These are phyloP conservation scores for Neodontobutis hainanensis DNA, from an alignment of 2,113 vertebrate genomes.

Conservation along the genomic window DNA sequence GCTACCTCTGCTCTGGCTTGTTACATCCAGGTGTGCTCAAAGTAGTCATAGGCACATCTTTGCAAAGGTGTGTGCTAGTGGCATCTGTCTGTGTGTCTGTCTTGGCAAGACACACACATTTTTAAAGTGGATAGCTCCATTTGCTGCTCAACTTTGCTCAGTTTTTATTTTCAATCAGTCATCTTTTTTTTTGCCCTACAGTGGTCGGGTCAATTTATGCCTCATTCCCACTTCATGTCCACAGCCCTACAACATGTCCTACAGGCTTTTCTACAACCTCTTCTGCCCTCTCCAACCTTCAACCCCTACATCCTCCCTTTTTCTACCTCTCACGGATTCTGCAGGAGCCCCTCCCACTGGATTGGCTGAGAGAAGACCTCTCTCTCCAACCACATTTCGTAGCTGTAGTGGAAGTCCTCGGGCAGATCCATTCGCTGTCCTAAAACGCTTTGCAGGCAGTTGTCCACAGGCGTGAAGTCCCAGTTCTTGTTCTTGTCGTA, in stretches of 20 bases:
- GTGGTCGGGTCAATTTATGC: not conserved
- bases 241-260: not conserved
- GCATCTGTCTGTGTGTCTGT: conserved; percentile 22
- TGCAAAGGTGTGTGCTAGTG: conserved; percentile 24
- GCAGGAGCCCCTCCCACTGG: conserved; percentile 94
- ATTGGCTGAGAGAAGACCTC: conserved; percentile 98
- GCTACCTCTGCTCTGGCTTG: conserved; percentile 44
- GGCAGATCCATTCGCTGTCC: conserved; percentile 91
- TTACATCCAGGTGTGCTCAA: conserved; percentile 38
- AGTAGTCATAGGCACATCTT: conserved; percentile 61
- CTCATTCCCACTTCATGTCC: not conserved
- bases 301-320: not conserved
- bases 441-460: conserved; percentile 96
- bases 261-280: conserved; percentile 1
- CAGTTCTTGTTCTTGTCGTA: conserved; percentile 86
- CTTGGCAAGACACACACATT: not conserved
- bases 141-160: not conserved
- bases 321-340: conserved; percentile 58
- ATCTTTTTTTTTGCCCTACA: not conserved
- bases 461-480: conserved; percentile 92
- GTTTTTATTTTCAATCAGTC: conserved; percentile 5
- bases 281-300: not conserved
- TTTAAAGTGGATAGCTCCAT: conserved; percentile 10
- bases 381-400: conserved; percentile 96
- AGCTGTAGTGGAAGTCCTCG: conserved; percentile 91